Conservation (phyloP, 2,797 vertebrate species). For the Rachycentron canadum region DNA sequence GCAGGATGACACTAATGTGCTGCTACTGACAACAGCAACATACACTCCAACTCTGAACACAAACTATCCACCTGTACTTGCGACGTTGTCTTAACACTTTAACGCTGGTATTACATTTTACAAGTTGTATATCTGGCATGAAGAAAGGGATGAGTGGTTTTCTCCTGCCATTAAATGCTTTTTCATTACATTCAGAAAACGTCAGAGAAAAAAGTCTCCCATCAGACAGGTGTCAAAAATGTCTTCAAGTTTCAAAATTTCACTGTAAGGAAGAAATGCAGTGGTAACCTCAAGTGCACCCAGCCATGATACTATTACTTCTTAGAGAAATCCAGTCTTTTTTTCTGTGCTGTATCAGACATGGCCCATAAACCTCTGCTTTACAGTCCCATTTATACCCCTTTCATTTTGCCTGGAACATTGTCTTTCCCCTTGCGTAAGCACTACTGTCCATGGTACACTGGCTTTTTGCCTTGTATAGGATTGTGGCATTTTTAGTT, state of each 20-base stretch:
- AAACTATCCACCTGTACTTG: slow-evolving; percentile 17
- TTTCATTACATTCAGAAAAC: slow-evolving; percentile 14
- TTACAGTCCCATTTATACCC: slow-evolving; percentile 73
- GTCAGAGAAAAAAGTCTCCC: neutral
- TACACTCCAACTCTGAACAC: slow-evolving; percentile 9
- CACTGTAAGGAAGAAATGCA: neutral
- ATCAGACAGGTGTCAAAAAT: slow-evolving; percentile 23
- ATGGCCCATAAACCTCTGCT: slow-evolving; percentile 72
- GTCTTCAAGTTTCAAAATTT: slow-evolving; percentile 18
- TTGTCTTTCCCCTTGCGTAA: slow-evolving; percentile 57
- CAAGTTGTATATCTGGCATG: slow-evolving; percentile 19
- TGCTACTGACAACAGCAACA: slow-evolving; percentile 46
- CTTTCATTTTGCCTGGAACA: slow-evolving; percentile 52
- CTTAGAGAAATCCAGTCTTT: slow-evolving; percentile 50
- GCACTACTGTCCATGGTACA: slow-evolving; percentile 36
- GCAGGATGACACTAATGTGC: slow-evolving; percentile 68
- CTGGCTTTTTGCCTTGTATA: slow-evolving; percentile 8
- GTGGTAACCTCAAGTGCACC: slow-evolving; percentile 34
- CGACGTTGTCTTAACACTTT: slow-evolving; percentile 21
- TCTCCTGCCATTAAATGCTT: slow-evolving; percentile 7
- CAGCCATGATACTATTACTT: slow-evolving; percentile 38
- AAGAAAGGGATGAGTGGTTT: neutral
- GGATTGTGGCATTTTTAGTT: slow-evolving; percentile 24
- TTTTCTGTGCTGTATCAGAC: slow-evolving; percentile 64
- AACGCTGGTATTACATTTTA: slow-evolving; percentile 13